Evolutionary conservation across 2,888 invertebrate genomes (phyloP), one percentile per base, ranked within the genome.

Genomic region (Apotomis betuletana): DNA sequence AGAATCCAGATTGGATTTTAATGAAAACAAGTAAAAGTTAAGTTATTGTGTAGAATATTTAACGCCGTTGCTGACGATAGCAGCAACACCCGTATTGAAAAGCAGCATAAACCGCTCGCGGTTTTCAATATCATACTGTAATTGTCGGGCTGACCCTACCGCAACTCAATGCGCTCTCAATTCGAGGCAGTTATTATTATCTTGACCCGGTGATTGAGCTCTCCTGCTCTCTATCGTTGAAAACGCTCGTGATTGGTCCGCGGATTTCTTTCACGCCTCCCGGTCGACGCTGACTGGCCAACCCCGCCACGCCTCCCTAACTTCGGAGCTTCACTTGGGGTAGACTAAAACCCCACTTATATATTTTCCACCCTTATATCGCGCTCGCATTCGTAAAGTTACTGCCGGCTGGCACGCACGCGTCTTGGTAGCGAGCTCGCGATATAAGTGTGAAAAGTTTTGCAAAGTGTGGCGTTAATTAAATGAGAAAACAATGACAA

Each of bases 401-500:
- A 80, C 86, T 84, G 83, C 80, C 87, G 89, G 85, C 79, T 81
- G 81, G 86, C 83, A 90, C 92, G 92, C 91, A 92, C 93, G 91
- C 90, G 88, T 89, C 82, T 82, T 79, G 73, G 77, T 74, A 67
- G 69, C 75, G 75, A 78, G 77, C 76, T 77, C 86, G 88, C 92
- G 92, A 91, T 87, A 90, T 87, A 92, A 91, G 91, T 91, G 90
- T 81, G 70, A 85, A 92, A 92, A 92, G 89, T 92, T 92, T 90
- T 84, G 76, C 86, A 86, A 83, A 74, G 79, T 83, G 89, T 87
- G 87, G 80, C 80, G 79, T 79, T 80, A 78, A 83, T 81, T 91
- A 90, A 90, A 92, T 92, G 91, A 85, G 52, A 78, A 85, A 87
- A 94, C 91, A 84, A 95, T 96, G 95, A 95, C 95, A 90, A 96